phyloP scores from a whole-genome alignment of 2,888 invertebrate genomes.

The Micoletzkya japonica region DNA sequence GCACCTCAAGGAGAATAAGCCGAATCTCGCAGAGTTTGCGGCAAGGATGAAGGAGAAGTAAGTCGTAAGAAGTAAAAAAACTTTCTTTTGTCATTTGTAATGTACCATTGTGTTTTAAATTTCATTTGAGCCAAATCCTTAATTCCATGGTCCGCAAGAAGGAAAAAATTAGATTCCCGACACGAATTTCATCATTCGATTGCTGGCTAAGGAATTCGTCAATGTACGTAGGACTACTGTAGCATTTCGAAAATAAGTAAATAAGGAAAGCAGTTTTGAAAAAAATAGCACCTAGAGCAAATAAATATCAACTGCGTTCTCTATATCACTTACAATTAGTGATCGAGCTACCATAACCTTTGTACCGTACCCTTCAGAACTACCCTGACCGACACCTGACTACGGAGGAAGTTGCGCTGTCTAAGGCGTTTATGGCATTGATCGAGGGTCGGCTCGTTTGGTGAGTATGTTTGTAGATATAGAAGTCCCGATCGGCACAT shows the following conservation, averaged over 20 bases:
- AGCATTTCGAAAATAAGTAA: too few relatives aligned
- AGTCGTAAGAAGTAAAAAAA: neutral
- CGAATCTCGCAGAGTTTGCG: neutral
- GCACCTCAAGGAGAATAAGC: neutral
- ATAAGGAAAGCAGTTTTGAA: too few relatives aligned
- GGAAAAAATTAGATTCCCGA: constrained; percentile 78
- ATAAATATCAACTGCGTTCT: too few relatives aligned
- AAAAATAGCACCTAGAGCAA: too few relatives aligned
- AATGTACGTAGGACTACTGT: neutral
- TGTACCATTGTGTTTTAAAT: neutral
- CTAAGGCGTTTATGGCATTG: constrained; percentile 45
- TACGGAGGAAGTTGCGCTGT: constrained; percentile 37
- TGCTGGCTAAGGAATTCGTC: constrained; percentile 29
- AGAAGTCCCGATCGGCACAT: neutral
- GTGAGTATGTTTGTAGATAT: too few relatives aligned
- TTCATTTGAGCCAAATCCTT: neutral
- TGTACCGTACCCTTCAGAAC: constrained; percentile 29
- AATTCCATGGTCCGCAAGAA: neutral
- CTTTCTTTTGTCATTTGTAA: neutral
- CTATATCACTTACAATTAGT: too few relatives aligned
- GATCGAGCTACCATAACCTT: constrained; percentile 11
- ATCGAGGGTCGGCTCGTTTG: constrained; percentile 50
- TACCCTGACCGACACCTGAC: constrained; percentile 32
- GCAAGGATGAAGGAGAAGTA: neutral
- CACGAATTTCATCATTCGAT: constrained; percentile 80